Percentiles rank a stretch among this genome's conserved stretches.
Evolutionary conservation across 2,113 vertebrate species (phyloP).

Genomic region (Orycteropus afer): DNA sequence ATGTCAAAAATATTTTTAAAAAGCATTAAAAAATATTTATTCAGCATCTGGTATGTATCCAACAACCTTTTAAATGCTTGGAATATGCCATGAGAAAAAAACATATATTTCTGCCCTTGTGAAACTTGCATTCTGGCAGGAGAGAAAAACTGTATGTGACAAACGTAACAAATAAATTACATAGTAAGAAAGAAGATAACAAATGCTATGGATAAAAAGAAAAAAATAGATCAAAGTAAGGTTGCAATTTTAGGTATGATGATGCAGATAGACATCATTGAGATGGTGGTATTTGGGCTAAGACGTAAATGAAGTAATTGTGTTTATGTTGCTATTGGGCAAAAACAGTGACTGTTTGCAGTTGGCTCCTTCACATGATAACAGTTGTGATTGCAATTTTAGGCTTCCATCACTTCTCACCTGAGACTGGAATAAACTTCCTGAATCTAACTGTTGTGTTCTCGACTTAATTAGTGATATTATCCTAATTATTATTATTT

Average conservation of each 20-base stretch:
- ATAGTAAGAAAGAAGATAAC: neutral
- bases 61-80: neutral
- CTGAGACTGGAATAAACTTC: neutral
- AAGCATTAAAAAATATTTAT: neutral
- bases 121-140: neutral
- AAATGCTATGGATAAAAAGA: neutral
- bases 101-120: neutral
- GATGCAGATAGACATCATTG: neutral
- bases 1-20: neutral
- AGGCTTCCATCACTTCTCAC: neutral
- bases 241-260: neutral
- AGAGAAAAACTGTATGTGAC: neutral
- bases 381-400: neutral
- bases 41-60: neutral
- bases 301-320: neutral
- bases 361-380: neutral
- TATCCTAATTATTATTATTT: neutral
- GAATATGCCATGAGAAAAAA: neutral
- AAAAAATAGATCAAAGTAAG: neutral
- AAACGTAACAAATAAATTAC: neutral
- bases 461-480: too few relatives aligned
- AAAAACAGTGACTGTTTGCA: neutral
- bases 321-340: neutral
- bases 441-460: neutral
- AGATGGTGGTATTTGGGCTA: neutral